These are phyloP conservation scores for Motacilla tschutschensis DNA, from an alignment of 2,113 vertebrate genomes.

Conservation along the genomic window DNA sequence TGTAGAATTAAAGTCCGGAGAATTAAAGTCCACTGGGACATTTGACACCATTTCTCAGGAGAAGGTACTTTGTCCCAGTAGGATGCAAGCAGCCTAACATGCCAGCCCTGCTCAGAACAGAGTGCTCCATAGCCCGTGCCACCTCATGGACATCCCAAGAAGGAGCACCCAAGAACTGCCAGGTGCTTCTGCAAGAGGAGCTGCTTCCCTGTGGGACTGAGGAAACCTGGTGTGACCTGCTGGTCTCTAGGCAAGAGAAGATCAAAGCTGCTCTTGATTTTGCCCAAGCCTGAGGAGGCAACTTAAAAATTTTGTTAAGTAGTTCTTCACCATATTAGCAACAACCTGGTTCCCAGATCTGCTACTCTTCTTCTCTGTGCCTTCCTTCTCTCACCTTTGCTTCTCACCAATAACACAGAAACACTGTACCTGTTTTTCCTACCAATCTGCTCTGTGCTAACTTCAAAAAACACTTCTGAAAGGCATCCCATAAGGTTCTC, in stretches of 20 bases:
- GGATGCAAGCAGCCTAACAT: neutral
- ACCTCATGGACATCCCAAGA: neutral
- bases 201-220: neutral
- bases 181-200: accelerated
- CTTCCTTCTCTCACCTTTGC: neutral
- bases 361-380: neutral
- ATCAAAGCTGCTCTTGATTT: neutral
- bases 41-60: neutral
- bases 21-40: neutral
- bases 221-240: neutral
- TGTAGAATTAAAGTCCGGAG: neutral
- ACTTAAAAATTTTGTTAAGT: neutral
- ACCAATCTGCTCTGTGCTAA: neutral
- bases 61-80: neutral
- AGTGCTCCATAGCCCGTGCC: accelerated
- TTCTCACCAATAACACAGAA: neutral
- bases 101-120: neutral
- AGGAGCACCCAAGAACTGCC: neutral
- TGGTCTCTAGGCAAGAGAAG: neutral
- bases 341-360: neutral
- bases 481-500: neutral
- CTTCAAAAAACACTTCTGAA: neutral
- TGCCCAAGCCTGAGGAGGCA: neutral
- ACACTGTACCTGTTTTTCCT: neutral
- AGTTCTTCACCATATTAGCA: neutral